A percentile compares a stretch with the other conserved stretches of the same genome.
Evolutionary conservation across 2,797 vertebrate genomes (phyloP).

Genomic region (Diplodus puntazzo): DNA sequence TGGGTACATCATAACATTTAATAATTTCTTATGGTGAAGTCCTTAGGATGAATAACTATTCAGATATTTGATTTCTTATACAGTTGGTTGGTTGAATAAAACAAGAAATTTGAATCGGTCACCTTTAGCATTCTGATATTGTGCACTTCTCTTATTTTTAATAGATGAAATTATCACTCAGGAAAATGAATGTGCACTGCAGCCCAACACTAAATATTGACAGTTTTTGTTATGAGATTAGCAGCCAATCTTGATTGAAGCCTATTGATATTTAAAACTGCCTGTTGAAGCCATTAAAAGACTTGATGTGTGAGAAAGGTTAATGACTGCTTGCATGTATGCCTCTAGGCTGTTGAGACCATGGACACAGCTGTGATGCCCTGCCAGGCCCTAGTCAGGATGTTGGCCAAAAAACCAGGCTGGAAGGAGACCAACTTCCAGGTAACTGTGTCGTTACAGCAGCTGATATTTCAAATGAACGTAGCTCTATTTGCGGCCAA

Average conservation of each 20-base stretch:
- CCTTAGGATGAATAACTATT: no score
- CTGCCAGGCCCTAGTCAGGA: slow-evolving; percentile 96
- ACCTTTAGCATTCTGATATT: not conserved
- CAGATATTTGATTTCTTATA: no score
- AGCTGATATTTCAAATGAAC: not conserved
- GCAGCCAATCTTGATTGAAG: not conserved
- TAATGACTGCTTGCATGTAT: slow-evolving; percentile 13
- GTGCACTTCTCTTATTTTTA: not conserved
- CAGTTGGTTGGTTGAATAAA: no score
- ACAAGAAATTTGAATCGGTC: not conserved
- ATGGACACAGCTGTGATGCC: slow-evolving; percentile 94
- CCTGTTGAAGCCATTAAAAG: not conserved
- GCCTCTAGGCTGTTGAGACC: slow-evolving; percentile 92
- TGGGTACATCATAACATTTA: no score
- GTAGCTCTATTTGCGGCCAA: no score
- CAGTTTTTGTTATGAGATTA: not conserved
- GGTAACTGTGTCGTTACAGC: slow-evolving; percentile 78
- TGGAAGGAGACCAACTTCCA: slow-evolving; percentile 99
- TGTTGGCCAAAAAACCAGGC: slow-evolving; percentile 98
- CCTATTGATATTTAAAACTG: not conserved
- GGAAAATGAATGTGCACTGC: not conserved
- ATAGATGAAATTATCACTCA: not conserved
- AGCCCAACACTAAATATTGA: not conserved
- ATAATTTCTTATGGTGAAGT: no score
- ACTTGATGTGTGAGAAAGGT: not conserved